These are phyloP conservation scores for Picathartes gymnocephalus DNA, from an alignment of 2,113 vertebrate genomes.

Conservation along the genomic window DNA sequence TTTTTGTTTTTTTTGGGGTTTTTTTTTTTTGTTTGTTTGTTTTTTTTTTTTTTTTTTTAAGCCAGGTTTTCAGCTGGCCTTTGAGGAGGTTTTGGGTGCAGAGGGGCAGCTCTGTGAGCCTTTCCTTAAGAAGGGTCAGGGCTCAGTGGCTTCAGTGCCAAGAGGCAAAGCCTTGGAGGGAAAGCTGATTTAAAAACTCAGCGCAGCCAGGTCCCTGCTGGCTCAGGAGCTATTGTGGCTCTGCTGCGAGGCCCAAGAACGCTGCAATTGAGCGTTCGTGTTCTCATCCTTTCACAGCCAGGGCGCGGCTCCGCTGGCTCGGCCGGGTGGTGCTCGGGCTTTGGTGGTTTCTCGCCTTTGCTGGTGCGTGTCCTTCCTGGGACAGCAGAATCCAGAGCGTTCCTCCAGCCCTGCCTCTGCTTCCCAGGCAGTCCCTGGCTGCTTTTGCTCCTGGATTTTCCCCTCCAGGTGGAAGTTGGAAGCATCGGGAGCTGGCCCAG, in stretches of 20 bases:
- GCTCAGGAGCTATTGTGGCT: neutral
- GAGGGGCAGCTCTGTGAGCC: neutral
- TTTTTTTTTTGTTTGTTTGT: too few relatives aligned
- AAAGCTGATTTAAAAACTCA: neutral
- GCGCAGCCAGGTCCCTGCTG: neutral
- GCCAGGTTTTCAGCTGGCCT: rapidly evolving
- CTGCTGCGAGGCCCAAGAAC: rapidly evolving
- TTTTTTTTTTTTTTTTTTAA: neutral
- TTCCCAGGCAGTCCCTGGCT: neutral
- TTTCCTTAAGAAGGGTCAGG: neutral
- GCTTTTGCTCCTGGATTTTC: neutral
- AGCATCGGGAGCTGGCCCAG: neutral
- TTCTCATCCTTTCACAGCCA: neutral
- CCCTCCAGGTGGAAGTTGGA: rapidly evolving
- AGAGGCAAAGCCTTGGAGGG: neutral
- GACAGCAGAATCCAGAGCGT: neutral
- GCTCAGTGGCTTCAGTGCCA: rapidly evolving
- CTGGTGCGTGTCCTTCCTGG: too few relatives aligned
- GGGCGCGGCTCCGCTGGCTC: neutral
- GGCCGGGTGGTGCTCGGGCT: neutral
- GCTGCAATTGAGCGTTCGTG: neutral
- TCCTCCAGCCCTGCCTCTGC: neutral
- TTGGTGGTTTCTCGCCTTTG: too few relatives aligned
- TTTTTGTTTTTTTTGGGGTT: too few relatives aligned
- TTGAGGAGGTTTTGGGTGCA: neutral